Conservation (phyloP, 2,888 invertebrate genomes). For the Microplitis manilae region DNA sequence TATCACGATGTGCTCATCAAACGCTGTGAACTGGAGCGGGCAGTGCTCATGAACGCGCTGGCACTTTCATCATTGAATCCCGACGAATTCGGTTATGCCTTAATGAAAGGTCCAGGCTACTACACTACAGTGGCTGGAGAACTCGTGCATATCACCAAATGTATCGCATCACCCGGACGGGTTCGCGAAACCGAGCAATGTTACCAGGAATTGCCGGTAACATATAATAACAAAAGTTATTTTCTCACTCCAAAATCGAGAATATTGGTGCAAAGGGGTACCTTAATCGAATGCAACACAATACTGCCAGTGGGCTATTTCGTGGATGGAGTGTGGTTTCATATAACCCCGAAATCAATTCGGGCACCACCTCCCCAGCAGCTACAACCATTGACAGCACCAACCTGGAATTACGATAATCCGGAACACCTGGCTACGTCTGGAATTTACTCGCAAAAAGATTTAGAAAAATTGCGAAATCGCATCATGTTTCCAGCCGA, state of each 20-base stretch:
- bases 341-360: conserved; percentile 25
- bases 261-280: conserved; percentile 35
- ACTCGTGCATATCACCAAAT: conserved; percentile 30
- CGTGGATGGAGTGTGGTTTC: conserved; percentile 29
- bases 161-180: conserved; percentile 24
- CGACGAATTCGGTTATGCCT: conserved; percentile 27
- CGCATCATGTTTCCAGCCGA: conserved; percentile 43
- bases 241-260: conserved; percentile 32
- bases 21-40: conserved; percentile 24
- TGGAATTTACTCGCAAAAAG: conserved; percentile 34
- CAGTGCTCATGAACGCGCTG: conserved; percentile 15
- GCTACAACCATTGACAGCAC: no score
- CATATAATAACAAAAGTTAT: conserved; percentile 18
- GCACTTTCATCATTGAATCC: conserved; percentile 25
- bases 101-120: conserved; percentile 39
- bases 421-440: no score
- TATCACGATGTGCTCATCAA: conserved; percentile 14
- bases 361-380: conserved; percentile 19
- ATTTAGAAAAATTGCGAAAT: conserved; percentile 31
- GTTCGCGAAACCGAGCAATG: neutral
- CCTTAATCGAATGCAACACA: conserved; percentile 27
- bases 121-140: conserved; percentile 30
- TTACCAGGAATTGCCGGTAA: conserved; percentile 16
- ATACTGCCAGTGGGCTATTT: conserved; percentile 35
- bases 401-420: no score